Base-by-base conservation (phyloP, 2,797 vertebrate species). In the Danionella dracula region DNA sequence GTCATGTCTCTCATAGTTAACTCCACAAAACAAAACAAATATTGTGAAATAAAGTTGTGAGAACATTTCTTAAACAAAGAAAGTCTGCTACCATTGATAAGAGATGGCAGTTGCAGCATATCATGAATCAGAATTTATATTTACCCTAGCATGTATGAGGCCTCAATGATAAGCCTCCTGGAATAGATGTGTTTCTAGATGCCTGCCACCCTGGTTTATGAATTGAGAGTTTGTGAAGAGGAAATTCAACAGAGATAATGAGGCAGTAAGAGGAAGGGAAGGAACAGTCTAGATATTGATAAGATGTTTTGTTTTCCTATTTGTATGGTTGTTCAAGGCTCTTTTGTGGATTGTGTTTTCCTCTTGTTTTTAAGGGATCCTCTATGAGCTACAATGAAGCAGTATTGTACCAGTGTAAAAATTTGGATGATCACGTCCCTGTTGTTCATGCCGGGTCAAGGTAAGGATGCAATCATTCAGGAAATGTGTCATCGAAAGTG, bases 121-220 rank as follows among this genome's bases (percentile, higher is more conserved):
- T 8, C 15, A 37, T 46, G 50, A 8, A 32, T 44, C 46, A 29
- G 8, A 58, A 54, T 57, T 29, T 48, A 74, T 61, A 55, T 64
- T 69, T 61, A 44, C 31, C 8, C 11, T 17, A 65, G 40, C 45
- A 40, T 66, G 55, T 5, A 27, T 46, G 50, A 57, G 56, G 62
- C 57, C 46, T 42, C 16, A 63, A 23, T 44, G 66, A 72, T 68
- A 72, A 53, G 53, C 42, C 31, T 49, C 45, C 70, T 49, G 38
- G 20, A 66, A 71, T 32, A 57, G 31, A 51, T 37, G 34, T 38
- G 21, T 40, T 48, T 5, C 41, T 48, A 11, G 21, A 40, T 29
- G n/a, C 7, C 38, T 44, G 31, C 29, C 20, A 19, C 10, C 17
- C 44, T 41, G 34, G 48, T 49, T 54, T 7, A 54, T 7, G 23